Evolutionary conservation across 2,797 vertebrate genomes (phyloP).

Genomic region (Amazonetta brasiliensis): DNA sequence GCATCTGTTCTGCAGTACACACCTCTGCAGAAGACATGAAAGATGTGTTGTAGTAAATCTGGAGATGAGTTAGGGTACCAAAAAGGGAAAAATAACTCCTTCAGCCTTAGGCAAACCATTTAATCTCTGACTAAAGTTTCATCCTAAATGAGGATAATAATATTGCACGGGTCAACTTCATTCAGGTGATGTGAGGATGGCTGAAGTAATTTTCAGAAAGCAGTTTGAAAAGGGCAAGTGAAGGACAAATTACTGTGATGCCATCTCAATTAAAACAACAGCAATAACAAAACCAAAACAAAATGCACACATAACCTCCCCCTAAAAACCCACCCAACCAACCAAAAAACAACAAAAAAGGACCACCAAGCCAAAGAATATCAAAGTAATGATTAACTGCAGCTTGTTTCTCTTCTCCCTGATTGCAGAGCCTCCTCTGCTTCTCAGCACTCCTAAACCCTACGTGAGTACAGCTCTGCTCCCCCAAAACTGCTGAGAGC

Average conservation of each 20-base stretch:
- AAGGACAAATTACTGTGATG: neutral
- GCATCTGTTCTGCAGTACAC: constrained; percentile 21
- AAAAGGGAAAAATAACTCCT: constrained; percentile 1
- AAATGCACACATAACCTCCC: no score
- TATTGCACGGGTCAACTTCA: neutral
- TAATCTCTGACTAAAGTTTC: neutral
- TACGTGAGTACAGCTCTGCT: neutral
- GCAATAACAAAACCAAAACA: neutral
- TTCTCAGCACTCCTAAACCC: neutral
- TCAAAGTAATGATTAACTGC: neutral
- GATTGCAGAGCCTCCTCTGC: neutral
- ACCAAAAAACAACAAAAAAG: neutral
- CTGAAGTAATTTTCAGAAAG: neutral
- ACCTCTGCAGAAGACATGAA: neutral
- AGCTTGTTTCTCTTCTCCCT: neutral
- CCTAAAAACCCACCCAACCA: neutral
- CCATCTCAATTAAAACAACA: neutral
- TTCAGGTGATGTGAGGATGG: neutral
- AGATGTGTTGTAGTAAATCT: neutral
- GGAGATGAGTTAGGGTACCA: neutral
- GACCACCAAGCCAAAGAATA: neutral
- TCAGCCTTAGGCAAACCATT: neutral
- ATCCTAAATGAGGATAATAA: neutral
- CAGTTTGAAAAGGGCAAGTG: neutral
- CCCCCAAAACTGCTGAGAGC: neutral